phyloP scores from a whole-genome alignment of 2,797 vertebrate genomes.

The Spinus olivaceus region DNA sequence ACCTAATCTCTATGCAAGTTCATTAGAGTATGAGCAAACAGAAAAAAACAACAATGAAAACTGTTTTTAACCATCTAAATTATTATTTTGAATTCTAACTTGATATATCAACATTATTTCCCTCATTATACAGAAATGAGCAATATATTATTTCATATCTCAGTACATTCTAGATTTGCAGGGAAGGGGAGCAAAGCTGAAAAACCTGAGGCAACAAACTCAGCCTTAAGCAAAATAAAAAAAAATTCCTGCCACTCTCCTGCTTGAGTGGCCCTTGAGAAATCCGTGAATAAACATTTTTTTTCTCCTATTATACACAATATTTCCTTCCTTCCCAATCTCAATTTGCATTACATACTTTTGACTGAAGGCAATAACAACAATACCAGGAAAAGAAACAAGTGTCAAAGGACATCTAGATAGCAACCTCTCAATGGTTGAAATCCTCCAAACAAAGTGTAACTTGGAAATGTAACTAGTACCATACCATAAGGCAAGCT shows the following conservation, averaged over 20 bases:
- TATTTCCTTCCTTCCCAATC: not conserved
- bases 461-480: not conserved
- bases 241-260: not conserved
- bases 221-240: not conserved
- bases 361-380: not conserved
- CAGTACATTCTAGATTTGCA: not conserved
- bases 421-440: not conserved
- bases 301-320: not conserved
- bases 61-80: not conserved
- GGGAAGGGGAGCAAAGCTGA: not conserved
- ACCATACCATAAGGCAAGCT: not conserved
- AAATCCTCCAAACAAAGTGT: not conserved
- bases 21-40: not conserved
- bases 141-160: not conserved
- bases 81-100: not conserved
- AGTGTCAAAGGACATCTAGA: not conserved
- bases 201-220: not conserved
- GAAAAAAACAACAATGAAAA: not conserved
- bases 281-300: not conserved
- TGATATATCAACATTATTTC: not conserved
- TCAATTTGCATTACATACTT: not conserved
- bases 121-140: not conserved
- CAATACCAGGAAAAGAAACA: not conserved
- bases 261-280: not conserved
- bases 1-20: not conserved